Conservation (phyloP, 2,797 vertebrate species). For the Heteromormyrus szaboi region DNA sequence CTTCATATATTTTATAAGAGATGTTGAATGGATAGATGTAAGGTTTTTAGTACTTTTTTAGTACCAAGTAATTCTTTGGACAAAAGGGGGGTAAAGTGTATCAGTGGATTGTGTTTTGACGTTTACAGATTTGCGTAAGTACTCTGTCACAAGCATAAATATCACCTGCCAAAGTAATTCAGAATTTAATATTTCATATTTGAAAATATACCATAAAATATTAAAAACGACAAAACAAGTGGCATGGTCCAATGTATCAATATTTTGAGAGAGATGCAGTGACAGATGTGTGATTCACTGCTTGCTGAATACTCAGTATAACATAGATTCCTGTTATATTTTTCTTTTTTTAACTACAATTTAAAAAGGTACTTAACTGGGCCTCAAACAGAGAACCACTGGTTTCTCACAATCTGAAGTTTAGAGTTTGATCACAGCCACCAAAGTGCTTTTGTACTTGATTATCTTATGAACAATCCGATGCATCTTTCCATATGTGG, state of each 20-base stretch:
- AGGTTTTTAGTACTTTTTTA: too few species aligned
- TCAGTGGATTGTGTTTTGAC: not conserved
- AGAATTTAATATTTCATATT: not conserved
- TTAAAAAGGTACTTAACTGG: not conserved
- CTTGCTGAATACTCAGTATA: not conserved
- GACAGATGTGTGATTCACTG: not conserved
- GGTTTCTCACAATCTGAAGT: not conserved
- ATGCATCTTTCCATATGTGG: not conserved
- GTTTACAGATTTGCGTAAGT: not conserved
- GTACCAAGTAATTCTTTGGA: not conserved
- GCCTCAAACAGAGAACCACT: not conserved
- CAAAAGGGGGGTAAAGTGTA: not conserved
- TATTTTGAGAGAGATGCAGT: not conserved
- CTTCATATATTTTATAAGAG: too few species aligned
- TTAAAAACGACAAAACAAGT: not conserved
- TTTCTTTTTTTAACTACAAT: not conserved
- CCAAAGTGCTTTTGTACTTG: not conserved
- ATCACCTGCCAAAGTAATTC: not conserved
- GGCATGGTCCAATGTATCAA: not conserved
- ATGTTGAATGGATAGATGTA: too few species aligned
- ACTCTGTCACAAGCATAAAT: not conserved
- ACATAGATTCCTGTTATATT: not conserved
- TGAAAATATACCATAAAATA: not conserved
- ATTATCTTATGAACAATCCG: not conserved
- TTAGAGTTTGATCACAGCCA: not conserved